Percentiles rank a stretch among this genome's conserved stretches.
Conservation (phyloP, 2,113 vertebrate genomes). For the Syrmaticus mikado region DNA sequence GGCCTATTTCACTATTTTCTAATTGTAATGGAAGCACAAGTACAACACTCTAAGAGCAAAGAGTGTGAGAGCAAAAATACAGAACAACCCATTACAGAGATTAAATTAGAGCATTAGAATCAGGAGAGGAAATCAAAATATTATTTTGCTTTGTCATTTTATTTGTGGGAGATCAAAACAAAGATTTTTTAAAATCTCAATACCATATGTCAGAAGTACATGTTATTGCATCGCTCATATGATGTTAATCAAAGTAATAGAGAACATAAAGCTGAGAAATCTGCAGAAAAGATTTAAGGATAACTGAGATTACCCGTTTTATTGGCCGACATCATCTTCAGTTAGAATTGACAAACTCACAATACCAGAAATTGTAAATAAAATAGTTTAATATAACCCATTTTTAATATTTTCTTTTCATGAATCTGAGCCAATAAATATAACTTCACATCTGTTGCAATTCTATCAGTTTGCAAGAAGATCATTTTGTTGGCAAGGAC, state of each 20-base stretch:
- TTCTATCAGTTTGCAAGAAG: slow-evolving; percentile 16
- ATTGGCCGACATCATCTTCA: background rate
- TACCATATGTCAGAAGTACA: background rate
- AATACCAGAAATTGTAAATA: background rate
- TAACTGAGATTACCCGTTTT: background rate
- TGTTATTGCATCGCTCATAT: slow-evolving; percentile 12
- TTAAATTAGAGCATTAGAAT: background rate
- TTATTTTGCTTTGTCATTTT: slow-evolving; percentile 36
- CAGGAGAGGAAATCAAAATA: slow-evolving; percentile 47
- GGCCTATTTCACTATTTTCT: background rate
- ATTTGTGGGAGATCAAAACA: slow-evolving; percentile 26
- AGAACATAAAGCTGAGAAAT: slow-evolving; percentile 27
- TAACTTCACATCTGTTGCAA: slow-evolving; percentile 11
- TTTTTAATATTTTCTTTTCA: slow-evolving; percentile 1
- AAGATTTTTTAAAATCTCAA: background rate
- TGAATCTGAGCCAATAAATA: background rate
- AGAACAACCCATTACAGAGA: slow-evolving; percentile 25
- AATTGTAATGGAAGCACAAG: background rate
- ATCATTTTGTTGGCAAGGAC: slow-evolving; percentile 58
- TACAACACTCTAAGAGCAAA: background rate
- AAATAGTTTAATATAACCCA: background rate
- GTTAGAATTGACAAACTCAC: slow-evolving; percentile 33
- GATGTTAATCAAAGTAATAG: slow-evolving; percentile 41
- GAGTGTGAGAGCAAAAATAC: background rate
- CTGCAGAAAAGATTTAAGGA: slow-evolving; percentile 20